A percentile compares a stretch with the other conserved stretches of the same genome.
Conservation (phyloP, 2,888 invertebrate genomes). For the Andrena haemorrhoa region DNA sequence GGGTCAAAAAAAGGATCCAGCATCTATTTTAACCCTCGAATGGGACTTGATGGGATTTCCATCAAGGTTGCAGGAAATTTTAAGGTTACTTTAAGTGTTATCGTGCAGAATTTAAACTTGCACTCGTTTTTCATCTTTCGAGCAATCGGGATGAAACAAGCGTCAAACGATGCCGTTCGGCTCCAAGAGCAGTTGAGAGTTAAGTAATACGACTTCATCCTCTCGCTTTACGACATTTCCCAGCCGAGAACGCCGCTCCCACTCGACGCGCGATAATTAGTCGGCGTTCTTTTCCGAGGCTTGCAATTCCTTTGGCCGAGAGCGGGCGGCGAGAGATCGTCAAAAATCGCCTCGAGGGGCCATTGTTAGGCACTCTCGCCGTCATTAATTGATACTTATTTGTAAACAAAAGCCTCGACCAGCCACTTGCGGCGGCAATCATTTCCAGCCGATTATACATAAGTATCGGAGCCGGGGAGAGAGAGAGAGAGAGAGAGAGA, state of each 20-base stretch:
- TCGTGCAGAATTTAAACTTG: no score
- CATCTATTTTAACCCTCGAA: no score
- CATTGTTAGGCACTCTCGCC: not conserved
- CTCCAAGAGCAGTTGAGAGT: no score
- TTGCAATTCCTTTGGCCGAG: constrained; percentile 4
- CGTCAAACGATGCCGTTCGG: no score
- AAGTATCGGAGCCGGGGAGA: constrained; percentile 1
- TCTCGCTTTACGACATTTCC: no score
- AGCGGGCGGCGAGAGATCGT: not conserved
- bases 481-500: constrained; percentile 8
- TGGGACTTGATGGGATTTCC: no score
- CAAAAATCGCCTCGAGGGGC: not conserved
- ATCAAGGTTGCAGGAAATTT: no score
- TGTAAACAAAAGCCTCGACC: not conserved
- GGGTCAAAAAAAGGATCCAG: no score
- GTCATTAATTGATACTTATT: not conserved
- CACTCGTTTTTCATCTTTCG: no score
- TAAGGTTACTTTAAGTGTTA: no score
- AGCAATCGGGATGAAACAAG: no score
- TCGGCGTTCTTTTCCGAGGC: not conserved
- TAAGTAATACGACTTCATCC: no score
- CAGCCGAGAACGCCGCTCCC: not conserved
- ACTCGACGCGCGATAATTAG: not conserved
- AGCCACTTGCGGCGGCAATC: constrained; percentile 1
- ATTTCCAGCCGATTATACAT: constrained; percentile 17